Base-by-base conservation (phyloP, 2,888 invertebrate species). In the Lasioglossum pauxillum region DNA sequence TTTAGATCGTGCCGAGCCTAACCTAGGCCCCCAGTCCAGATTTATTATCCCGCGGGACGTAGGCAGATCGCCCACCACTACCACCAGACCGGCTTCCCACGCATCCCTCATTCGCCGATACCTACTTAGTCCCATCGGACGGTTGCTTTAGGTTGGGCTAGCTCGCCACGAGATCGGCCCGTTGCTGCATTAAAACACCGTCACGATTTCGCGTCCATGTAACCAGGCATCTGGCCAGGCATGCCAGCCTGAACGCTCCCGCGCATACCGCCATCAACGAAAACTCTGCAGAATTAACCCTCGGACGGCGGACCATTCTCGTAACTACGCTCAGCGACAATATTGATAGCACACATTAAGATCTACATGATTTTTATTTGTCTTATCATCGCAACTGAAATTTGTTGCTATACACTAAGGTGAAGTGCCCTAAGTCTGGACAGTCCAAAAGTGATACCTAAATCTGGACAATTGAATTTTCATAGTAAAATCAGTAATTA, bases 81-180 rank as follows among this genome's bases (percentile, higher is more conserved):
- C 84, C 84, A 91, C 89, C 90, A 88, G 88, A 85, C 78, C 88
- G 80, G 76, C 94, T 94, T 94, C 94, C 94, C 94, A 94, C 94
- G 94, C 94, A 93, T 93, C 92, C 91, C 91, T 94, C 94, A 93
- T 93, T 94, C 93, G 91, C 92, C 92, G 89, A 93, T 94, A 92
- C 90, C 92, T 92, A 92, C 92, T 93, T 92, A 78, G 90, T 88
- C 90, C 77, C 78, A 87, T 87, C 86, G 87, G 83, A 79, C 67
- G 82, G 78, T 84, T 90, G 89, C 89, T 35, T 74, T 74, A 74
- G 49, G 41, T 71, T 41, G 71, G 71, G 41, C 71, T 71, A 38
- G 41, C 38, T 44, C 5, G 71, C 71, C 71, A 71, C 72, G 72
- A 73, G 72, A 73, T 73, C 72, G 72, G 72, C 44, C 72, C 72